phyloP scores from a whole-genome alignment of 1,140 invertebrate genomes.

The Drosophila sp. region DNA sequence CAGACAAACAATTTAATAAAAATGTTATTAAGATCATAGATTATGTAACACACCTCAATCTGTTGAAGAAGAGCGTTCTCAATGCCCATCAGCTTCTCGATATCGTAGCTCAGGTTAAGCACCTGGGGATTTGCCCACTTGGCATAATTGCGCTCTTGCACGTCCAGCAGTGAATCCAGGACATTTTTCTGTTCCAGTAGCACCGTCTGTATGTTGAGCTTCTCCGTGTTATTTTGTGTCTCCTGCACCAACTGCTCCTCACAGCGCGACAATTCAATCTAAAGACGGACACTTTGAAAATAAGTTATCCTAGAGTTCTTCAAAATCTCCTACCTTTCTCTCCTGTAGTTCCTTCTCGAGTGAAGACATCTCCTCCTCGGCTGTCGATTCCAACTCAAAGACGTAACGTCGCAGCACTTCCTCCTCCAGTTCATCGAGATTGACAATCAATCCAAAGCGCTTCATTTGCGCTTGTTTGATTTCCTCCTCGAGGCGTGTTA shows the following conservation, averaged over 20 bases:
- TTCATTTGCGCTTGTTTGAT: constrained; percentile 86
- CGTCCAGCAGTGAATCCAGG: constrained; percentile 83
- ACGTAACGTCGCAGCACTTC: constrained; percentile 86
- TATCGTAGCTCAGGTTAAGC: constrained; percentile 78
- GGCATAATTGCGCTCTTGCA: constrained; percentile 81
- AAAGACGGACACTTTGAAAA: not conserved
- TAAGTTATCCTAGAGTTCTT: not conserved
- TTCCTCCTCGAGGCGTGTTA: constrained; percentile 85
- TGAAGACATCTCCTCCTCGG: constrained; percentile 84
- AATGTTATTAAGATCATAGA: not conserved
- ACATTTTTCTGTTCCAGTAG: constrained; percentile 86
- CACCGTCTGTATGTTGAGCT: constrained; percentile 86
- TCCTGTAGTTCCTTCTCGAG: constrained; percentile 77
- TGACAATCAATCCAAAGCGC: constrained; percentile 86
- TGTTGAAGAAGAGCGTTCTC: constrained; percentile 78
- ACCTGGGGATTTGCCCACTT: constrained; percentile 68
- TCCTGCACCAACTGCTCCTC: constrained; percentile 77
- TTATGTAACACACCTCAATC: constrained; percentile 72
- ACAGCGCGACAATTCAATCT: constrained; percentile 81
- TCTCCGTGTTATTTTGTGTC: constrained; percentile 86
- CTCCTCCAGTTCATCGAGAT: constrained; percentile 86
- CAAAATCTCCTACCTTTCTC: constrained; percentile 52
- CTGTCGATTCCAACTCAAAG: constrained; percentile 85
- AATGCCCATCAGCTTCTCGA: constrained; percentile 80
- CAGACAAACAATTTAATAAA: not conserved